These are phyloP conservation scores for Zootoca vivipara DNA, from an alignment of 2,113 vertebrate genomes.

Conservation along the genomic window DNA sequence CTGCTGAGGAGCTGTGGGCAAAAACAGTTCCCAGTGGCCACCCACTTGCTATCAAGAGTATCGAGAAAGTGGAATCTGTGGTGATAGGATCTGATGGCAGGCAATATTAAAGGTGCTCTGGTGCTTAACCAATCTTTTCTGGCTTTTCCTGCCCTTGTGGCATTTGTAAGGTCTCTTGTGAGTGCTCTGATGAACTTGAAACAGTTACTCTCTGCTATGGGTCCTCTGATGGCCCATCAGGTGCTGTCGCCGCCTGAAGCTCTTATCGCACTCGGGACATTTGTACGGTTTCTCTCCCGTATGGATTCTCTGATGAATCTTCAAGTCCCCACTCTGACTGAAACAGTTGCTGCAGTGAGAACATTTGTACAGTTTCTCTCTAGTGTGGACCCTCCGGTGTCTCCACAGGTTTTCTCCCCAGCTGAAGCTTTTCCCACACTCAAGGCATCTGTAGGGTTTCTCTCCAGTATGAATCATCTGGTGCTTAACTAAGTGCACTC, in stretches of 20 bases:
- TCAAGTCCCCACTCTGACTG: not conserved
- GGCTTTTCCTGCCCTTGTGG: not conserved
- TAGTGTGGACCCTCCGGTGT: not conserved
- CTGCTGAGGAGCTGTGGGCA: too few relatives aligned
- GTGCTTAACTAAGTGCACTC: constrained; percentile 59
- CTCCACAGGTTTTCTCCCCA: not conserved
- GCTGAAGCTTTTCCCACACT: not conserved
- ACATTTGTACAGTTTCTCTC: not conserved
- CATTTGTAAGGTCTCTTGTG: not conserved
- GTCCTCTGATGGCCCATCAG: constrained; percentile 61
- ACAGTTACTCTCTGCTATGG: not conserved
- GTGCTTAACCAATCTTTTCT: not conserved
- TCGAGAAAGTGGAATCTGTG: too few relatives aligned
- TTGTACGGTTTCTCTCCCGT: not conserved
- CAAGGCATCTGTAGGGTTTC: not conserved
- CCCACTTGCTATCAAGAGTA: too few relatives aligned
- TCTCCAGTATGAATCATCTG: constrained; percentile 42
- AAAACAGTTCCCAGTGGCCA: too few relatives aligned
- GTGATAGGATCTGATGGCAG: too few relatives aligned
- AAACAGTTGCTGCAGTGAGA: not conserved
- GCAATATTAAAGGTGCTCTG: too few relatives aligned
- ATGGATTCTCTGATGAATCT: constrained; percentile 29
- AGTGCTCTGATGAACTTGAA: not conserved
- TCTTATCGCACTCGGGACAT: not conserved
- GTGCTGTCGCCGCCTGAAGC: constrained; percentile 58